phyloP scores from a whole-genome alignment of 2,888 invertebrate genomes.

The Unio pictorum region DNA sequence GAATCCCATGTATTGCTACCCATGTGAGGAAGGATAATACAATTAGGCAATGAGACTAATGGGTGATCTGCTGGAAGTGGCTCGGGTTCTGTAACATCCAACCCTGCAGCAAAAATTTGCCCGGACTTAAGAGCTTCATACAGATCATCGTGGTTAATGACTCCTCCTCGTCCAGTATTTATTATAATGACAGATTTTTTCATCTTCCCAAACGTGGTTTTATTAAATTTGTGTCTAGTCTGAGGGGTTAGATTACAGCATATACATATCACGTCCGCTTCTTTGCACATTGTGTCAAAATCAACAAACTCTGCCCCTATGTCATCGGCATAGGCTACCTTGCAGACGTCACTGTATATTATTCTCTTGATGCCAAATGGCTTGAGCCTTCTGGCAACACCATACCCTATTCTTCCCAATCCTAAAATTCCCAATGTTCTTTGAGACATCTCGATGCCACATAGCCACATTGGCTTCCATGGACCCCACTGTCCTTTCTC shows the following conservation, averaged over 20 bases:
- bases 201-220: constrained; percentile 86
- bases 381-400: constrained; percentile 45
- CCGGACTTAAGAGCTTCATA: constrained; percentile 81
- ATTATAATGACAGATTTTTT: constrained; percentile 87
- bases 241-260: constrained; percentile 84
- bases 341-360: constrained; percentile 41
- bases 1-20: constrained; percentile 88
- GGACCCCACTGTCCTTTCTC: constrained; percentile 85
- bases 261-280: constrained; percentile 89
- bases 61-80: constrained; percentile 86
- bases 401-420: constrained; percentile 67
- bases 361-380: constrained; percentile 47
- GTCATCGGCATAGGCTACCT: constrained; percentile 68
- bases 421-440: constrained; percentile 78
- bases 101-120: constrained; percentile 85
- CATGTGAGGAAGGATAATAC: constrained; percentile 88
- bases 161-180: constrained; percentile 82
- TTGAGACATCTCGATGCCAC: constrained; percentile 84
- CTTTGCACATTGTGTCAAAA: constrained; percentile 80
- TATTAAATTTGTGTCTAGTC: constrained; percentile 85
- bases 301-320: constrained; percentile 80
- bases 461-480: constrained; percentile 93
- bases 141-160: constrained; percentile 83
- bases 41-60: constrained; percentile 83
- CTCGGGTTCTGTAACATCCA: constrained; percentile 93